Base-by-base conservation (phyloP, 2,888 invertebrate species). In the Beris morrisii region DNA sequence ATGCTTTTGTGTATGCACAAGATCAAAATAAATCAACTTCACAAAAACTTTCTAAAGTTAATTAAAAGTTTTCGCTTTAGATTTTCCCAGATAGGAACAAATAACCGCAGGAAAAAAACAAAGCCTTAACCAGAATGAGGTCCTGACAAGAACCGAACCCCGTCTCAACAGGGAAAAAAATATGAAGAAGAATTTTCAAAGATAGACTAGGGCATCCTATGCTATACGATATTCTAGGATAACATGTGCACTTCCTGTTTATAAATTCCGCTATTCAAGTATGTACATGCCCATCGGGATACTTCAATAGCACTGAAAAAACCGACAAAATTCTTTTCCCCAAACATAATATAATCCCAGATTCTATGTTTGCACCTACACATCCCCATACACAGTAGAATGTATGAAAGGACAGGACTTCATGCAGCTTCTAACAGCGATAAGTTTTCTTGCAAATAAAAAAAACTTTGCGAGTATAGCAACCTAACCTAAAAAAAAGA, bases 1-100 rank as follows among this genome's bases (percentile, higher is more conserved):
- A 9, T 53, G 28, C 11, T 50, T 15, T 15, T 15, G 50, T 50
- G 9, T 9, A 46, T 12, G 46, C 15, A 30, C 53, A 53, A 53
- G 53, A 53, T 53, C 53, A 53, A 53, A 53, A 53, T 30, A 53
- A 53, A 53, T 53, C 53, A 53, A 53, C 53, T 53, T 53, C 31
- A 38, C 7, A 53, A 53, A 53, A 53, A 53, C 30, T 53, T 53
- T 53, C 53, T n/a, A 53, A 53, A 53, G 53, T 53, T 53, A 53
- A 53, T 53, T 53, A 53, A 53, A 53, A 53, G 53, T 53, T 53
- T 53, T 30, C 30, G 53, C 53, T 53, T 53, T 53, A 53, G 53
- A 28, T 28, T 30, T 53, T 53, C 52, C 11, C 22, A 31, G n/a
- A 53, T 53, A 11, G 11, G 30, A 28, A 31, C 11, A 53, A 53